These are phyloP conservation scores for Syngnathoides biaculeatus DNA, from an alignment of 2,113 vertebrate genomes.

Conservation along the genomic window DNA sequence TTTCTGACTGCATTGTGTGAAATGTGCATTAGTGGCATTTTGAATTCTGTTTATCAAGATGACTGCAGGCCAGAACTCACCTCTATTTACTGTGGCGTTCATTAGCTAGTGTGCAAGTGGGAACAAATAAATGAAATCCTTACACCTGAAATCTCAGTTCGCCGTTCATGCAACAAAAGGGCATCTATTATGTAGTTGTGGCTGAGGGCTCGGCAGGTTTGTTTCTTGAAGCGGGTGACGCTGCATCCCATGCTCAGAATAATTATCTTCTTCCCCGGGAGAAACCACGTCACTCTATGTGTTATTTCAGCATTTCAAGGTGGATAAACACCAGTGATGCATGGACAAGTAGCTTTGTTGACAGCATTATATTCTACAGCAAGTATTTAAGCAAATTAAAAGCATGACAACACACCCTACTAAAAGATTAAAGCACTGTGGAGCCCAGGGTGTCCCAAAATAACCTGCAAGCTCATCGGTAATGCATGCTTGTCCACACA, in stretches of 20 bases:
- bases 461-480: constrained; percentile 35
- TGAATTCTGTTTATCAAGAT: neutral
- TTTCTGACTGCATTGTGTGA: neutral
- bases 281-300: constrained; percentile 20
- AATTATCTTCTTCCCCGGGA: constrained; percentile 32
- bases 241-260: constrained; percentile 19
- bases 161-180: constrained; percentile 70
- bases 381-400: constrained; percentile 13
- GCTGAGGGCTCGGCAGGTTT: constrained; percentile 19
- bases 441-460: constrained; percentile 17
- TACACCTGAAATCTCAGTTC: constrained; percentile 69
- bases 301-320: constrained; percentile 14
- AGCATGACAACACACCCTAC: neutral
- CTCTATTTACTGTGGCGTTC: constrained; percentile 41
- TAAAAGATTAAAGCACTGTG: constrained; percentile 10
- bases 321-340: constrained; percentile 14
- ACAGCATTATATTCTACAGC: constrained; percentile 5
- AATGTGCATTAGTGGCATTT: neutral
- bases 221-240: constrained; percentile 24
- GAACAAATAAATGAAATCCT: constrained; percentile 70
- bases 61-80: neutral
- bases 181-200: constrained; percentile 49
- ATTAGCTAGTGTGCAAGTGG: constrained; percentile 57
- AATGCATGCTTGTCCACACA: constrained; percentile 21
- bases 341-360: constrained; percentile 17